Conservation (phyloP, 2,113 vertebrate genomes). For the Phrynocephalus versicolor region DNA sequence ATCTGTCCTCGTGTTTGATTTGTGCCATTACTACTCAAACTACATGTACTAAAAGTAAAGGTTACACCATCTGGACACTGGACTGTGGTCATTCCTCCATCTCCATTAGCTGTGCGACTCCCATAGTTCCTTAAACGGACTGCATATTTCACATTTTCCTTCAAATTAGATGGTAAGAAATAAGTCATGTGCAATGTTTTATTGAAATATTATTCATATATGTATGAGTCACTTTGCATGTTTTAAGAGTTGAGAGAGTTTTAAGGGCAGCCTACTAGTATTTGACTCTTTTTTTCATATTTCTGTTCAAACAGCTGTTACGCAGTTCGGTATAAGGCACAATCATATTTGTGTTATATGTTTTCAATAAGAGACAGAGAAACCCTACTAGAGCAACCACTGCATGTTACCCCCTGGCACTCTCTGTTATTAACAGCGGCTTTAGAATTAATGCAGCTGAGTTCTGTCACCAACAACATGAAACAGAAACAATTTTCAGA, state of each 20-base stretch:
- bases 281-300: neutral
- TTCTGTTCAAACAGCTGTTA: neutral
- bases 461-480: neutral
- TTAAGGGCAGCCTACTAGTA: neutral
- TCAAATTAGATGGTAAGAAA: conserved; percentile 30
- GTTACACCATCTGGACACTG: conserved; percentile 94
- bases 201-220: neutral
- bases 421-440: neutral
- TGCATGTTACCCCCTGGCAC: neutral
- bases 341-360: neutral
- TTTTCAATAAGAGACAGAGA: neutral
- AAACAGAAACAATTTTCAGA: neutral
- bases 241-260: neutral
- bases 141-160: conserved; percentile 97
- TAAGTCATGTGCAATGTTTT: neutral
- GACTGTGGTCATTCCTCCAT: conserved; percentile 97
- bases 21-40: conserved; percentile 98
- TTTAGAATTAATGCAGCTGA: neutral
- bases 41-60: conserved; percentile 96
- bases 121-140: conserved; percentile 97
- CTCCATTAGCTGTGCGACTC: conserved; percentile 97
- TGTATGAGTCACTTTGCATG: too few species aligned
- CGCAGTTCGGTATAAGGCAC: neutral
- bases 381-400: neutral
- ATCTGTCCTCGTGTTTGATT: conserved; percentile 97